Base-by-base conservation (phyloP, 92 coral and sea anemone species). In the Umimayanthus chanpuru region DNA sequence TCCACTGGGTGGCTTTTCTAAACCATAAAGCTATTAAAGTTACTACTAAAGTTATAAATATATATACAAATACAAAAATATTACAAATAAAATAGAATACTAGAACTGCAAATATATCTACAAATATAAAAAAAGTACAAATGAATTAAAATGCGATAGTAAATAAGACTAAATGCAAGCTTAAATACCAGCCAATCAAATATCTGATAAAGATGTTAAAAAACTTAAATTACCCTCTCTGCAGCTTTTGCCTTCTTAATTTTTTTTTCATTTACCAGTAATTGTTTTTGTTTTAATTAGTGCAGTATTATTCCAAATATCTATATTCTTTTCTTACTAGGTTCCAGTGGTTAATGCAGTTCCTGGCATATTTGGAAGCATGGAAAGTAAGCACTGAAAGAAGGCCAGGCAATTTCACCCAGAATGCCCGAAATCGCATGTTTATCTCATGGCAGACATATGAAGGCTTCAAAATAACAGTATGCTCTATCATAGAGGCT, bases 401-500 rank as follows among this genome's bases (percentile, higher is more conserved):
- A 77, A 73, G 95, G 53, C 92, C 93, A 64, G 96, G 96, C 47
- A 87, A 93, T 68, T 93, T 82, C 86, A 93, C 90, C 50, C 86
- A 81, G 41, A 89, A 81, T 77, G 93, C 91, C 43, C 74, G 91
- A 61, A 73, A 64, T 73, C 68, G 71, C 39, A 93, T 88, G 95
- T 93, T 90, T 82, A 16, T 90, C 21, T 90, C 92, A 47, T 92
- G 88, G 91, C 94, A 92, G 91, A 92, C 94, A 15, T 88, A 75
- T 81, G 93, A 90, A 68, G 95, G 95, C 26, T 77, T 93, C 77
- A 82, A 91, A 65, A 88, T 93, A 10, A 93, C 93, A 30, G 88
- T 86, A 2, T 50, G 91, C 55, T 90, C 94, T 56, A 91, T 81
- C 53, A 90, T 87, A 77, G 94, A 92, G 82, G 92, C 84, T 74